Conservation (phyloP, 1,140 invertebrate genomes). For the Trichonephila clavata region DNA sequence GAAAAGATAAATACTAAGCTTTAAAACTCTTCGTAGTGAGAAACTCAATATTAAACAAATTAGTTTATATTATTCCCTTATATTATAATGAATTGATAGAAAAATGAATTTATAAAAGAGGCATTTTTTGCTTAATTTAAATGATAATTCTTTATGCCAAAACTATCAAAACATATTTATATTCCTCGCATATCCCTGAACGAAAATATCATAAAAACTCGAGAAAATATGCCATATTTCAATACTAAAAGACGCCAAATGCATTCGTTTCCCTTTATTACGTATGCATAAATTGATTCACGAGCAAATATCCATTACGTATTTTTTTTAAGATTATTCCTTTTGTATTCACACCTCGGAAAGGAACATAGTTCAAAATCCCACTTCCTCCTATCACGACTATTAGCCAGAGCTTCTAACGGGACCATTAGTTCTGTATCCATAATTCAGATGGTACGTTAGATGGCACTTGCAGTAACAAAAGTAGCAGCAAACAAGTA, state of each 20-base stretch:
- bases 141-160: background rate
- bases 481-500: constrained; percentile 18
- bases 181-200: background rate
- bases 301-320: constrained; percentile 37
- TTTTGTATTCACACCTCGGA: constrained; percentile 10
- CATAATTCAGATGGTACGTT: constrained; percentile 60
- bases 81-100: no score
- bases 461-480: constrained; percentile 8
- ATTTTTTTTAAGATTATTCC: constrained; percentile 35
- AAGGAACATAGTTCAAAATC: constrained; percentile 19
- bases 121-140: background rate
- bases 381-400: background rate
- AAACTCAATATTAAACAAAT: no score
- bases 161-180: background rate
- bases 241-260: background rate
- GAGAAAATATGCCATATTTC: background rate
- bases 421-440: constrained; percentile 65
- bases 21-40: no score
- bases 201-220: background rate
- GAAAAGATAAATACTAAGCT: no score
- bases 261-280: background rate
- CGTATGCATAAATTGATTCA: constrained; percentile 21
- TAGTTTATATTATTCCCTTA: no score
- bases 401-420: constrained; percentile 50
- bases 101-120: no score